Evolutionary conservation across 2,797 vertebrate genomes (phyloP).

Genomic region (Xenopus petersii): DNA sequence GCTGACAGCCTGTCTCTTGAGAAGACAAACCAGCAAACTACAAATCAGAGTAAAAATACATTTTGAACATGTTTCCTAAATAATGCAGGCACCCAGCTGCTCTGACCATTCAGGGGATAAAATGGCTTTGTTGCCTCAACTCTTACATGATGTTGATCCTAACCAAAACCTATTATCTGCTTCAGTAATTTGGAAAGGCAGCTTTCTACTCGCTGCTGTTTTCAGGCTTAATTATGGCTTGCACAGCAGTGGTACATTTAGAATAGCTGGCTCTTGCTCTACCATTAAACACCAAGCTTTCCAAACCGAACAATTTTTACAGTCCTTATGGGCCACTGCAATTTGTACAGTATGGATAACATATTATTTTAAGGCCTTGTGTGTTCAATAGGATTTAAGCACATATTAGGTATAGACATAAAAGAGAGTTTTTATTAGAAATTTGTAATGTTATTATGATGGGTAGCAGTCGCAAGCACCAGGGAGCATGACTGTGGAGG

Average conservation of each 20-base stretch:
- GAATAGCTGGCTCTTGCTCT: conserved; percentile 25
- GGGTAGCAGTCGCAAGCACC: no score
- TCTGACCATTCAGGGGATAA: conserved; percentile 31
- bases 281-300: conserved; percentile 12
- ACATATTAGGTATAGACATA: no score
- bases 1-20: not conserved
- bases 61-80: conserved; percentile 7
- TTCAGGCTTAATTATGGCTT: conserved; percentile 36
- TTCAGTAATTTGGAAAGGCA: conserved; percentile 39
- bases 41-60: conserved; percentile 10
- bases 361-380: no score
- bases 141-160: conserved; percentile 42
- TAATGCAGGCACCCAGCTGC: conserved; percentile 31
- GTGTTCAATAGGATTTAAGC: no score
- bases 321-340: not conserved
- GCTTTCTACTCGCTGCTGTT: conserved; percentile 30
- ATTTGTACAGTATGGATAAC: not conserved
- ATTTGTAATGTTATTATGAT: no score
- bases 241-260: conserved; percentile 22
- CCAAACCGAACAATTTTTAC: not conserved
- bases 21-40: conserved; percentile 18
- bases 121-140: conserved; percentile 28
- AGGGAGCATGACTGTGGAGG: no score
- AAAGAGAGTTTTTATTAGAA: no score
- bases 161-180: conserved; percentile 45